These are phyloP conservation scores for Neodontobutis hainanensis DNA, from an alignment of 2,113 vertebrate genomes.

Conservation along the genomic window DNA sequence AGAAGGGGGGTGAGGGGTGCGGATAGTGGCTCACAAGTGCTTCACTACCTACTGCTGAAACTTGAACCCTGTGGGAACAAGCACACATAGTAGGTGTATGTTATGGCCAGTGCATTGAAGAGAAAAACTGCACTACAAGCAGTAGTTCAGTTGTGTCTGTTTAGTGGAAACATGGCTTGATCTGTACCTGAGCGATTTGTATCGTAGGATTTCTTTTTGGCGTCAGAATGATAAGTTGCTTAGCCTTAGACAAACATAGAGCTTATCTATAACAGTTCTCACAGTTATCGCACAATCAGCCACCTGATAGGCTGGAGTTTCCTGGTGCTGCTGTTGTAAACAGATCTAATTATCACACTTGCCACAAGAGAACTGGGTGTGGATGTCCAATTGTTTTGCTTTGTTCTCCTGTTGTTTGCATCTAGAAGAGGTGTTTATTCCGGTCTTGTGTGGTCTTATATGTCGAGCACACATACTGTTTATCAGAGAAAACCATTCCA, in stretches of 20 bases:
- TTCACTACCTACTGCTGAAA: constrained; percentile 75
- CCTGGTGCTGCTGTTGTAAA: constrained; percentile 60
- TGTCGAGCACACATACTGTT: constrained; percentile 12
- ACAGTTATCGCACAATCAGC: constrained; percentile 64
- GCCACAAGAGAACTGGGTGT: constrained; percentile 40
- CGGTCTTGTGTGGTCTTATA: constrained; percentile 8
- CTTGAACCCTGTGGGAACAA: constrained; percentile 81
- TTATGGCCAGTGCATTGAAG: constrained; percentile 47
- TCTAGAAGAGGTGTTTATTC: constrained; percentile 15
- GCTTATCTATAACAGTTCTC: constrained; percentile 62
- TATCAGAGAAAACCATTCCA: constrained; percentile 7
- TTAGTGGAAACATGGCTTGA: background rate
- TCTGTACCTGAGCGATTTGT: background rate
- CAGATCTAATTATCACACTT: constrained; percentile 60
- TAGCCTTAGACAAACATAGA: constrained; percentile 32
- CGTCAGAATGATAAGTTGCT: too few relatives aligned
- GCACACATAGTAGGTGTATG: constrained; percentile 68
- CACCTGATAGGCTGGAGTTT: constrained; percentile 63
- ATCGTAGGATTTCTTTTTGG: too few relatives aligned
- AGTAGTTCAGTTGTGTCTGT: background rate
- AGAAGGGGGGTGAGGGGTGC: background rate
- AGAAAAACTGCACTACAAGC: constrained; percentile 27
- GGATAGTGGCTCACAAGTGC: constrained; percentile 61
- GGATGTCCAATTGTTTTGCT: constrained; percentile 27
- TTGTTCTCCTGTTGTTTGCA: constrained; percentile 12